These are phyloP conservation scores for Crotalus horridus DNA, from an alignment of 2,113 vertebrate species.

Conservation along the genomic window DNA sequence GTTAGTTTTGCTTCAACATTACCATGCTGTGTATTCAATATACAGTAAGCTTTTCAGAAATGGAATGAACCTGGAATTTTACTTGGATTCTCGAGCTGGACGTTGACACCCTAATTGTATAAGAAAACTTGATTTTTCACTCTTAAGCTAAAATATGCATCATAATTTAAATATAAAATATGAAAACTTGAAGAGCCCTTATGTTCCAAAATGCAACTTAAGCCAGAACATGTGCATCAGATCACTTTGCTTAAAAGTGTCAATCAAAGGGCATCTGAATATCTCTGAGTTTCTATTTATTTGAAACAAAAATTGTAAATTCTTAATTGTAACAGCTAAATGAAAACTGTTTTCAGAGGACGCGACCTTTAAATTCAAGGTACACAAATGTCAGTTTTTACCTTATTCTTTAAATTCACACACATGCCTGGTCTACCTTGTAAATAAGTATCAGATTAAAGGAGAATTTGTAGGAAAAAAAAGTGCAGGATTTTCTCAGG, in stretches of 20 bases:
- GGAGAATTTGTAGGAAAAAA: not conserved
- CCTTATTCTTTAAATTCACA: not conserved
- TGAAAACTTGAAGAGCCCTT: not conserved
- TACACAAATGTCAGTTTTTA: not conserved
- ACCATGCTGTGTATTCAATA: no score
- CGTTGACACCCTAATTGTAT: not conserved
- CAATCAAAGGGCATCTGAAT: not conserved
- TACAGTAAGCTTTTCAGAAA: no score
- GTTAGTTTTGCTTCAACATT: no score
- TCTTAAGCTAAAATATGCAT: not conserved
- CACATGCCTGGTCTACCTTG: not conserved
- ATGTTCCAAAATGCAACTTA: not conserved
- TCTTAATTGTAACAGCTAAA: not conserved
- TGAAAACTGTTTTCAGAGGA: not conserved
- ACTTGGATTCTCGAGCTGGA: no score
- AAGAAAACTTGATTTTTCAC: not conserved
- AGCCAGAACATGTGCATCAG: not conserved
- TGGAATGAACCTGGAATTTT: no score
- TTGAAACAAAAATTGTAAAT: not conserved
- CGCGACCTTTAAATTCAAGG: not conserved
- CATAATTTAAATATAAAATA: not conserved
- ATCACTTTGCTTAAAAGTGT: not conserved
- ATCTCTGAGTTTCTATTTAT: not conserved
- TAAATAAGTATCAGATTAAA: not conserved
- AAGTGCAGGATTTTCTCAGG: not conserved